Evolutionary conservation across 2,797 vertebrate genomes (phyloP).

Genomic region (Phataginus tricuspis): DNA sequence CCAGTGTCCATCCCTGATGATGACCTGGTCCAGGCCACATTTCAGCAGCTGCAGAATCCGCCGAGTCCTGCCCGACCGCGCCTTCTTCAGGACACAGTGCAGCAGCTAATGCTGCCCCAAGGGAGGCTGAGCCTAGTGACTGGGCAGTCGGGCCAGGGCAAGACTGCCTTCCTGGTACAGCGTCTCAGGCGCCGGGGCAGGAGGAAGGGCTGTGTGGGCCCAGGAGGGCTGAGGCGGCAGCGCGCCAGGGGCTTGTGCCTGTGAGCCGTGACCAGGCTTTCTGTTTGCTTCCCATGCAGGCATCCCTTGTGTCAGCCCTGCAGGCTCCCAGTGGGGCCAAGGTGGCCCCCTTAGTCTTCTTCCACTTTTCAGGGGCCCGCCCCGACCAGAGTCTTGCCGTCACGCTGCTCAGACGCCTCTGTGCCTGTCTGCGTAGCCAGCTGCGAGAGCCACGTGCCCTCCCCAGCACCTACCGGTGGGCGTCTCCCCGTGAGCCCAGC

Average conservation of each 20-base stretch:
- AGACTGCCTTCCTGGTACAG: conserved; percentile 93
- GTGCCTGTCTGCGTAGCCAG: conserved; percentile 83
- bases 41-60: conserved; percentile 70
- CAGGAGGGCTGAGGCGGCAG: neutral
- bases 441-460: conserved; percentile 71
- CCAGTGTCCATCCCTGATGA: conserved; percentile 48
- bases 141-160: conserved; percentile 89
- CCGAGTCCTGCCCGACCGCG: conserved; percentile 37
- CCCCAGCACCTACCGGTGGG: conserved; percentile 87
- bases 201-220: neutral
- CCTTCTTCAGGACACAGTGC: conserved; percentile 88
- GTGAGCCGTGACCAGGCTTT: neutral
- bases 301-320: conserved; percentile 89
- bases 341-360: conserved; percentile 85
- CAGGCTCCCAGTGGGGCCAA: conserved; percentile 66
- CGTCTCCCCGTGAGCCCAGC: neutral
- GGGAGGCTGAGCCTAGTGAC: conserved; percentile 88
- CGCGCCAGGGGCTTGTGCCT: neutral
- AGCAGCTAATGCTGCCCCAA: conserved; percentile 84
- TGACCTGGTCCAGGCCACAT: conserved; percentile 69
- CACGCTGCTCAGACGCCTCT: conserved; percentile 88
- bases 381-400: conserved; percentile 87
- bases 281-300: conserved; percentile 81
- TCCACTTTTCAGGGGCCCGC: conserved; percentile 90
- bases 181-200: neutral